Conservation (phyloP, 2,888 invertebrate genomes). For the Drosophila buzzatii region DNA sequence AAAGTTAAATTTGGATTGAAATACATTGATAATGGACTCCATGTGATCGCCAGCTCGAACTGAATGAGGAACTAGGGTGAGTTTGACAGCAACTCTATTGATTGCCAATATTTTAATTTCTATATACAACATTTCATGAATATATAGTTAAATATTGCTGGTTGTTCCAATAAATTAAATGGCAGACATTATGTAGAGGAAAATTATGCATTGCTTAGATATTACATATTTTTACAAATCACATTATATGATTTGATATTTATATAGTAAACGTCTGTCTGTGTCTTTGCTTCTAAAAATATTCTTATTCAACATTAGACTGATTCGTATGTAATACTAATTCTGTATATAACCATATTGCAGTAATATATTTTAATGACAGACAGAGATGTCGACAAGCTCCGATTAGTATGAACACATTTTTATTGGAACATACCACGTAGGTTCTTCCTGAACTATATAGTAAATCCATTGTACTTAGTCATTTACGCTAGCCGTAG, state of each 20-base stretch:
- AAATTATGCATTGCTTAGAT: background rate
- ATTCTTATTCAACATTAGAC: background rate
- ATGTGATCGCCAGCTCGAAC: constrained; percentile 20
- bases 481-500: background rate
- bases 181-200: background rate
- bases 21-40: background rate
- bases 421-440: constrained; percentile 13
- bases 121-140: background rate
- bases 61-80: constrained; percentile 53
- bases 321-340: background rate
- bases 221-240: no score
- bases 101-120: background rate
- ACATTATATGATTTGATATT: background rate
- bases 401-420: background rate
- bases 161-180: constrained; percentile 3
- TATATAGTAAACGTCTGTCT: background rate
- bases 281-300: background rate
- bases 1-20: constrained; percentile 24
- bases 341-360: no score
- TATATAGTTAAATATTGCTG: background rate
- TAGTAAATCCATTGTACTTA: background rate
- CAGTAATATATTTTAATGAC: no score
- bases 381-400: no score
- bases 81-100: constrained; percentile 58
- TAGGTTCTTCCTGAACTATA: background rate